These are phyloP conservation scores for Drymodes brunneopygia DNA, from an alignment of 2,113 vertebrate genomes.

Conservation along the genomic window DNA sequence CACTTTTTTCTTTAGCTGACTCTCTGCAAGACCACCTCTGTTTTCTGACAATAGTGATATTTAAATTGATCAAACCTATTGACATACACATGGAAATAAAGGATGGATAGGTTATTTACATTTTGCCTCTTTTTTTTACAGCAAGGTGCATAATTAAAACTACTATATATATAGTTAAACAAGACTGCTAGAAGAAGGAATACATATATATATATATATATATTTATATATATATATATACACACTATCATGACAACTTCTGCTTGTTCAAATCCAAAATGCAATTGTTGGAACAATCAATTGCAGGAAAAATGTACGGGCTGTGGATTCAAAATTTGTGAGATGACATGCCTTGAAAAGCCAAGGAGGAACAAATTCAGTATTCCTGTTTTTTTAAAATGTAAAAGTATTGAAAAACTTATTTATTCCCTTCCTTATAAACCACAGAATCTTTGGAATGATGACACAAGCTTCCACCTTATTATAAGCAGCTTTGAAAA, in stretches of 20 bases:
- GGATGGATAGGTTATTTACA: background rate
- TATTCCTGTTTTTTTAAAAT: background rate
- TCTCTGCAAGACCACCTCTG: background rate
- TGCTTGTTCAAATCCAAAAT: background rate
- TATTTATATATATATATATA: rapidly evolving
- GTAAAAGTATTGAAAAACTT: background rate
- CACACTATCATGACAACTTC: background rate
- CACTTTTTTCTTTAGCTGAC: background rate
- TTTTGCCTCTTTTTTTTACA: background rate
- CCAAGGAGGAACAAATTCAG: background rate
- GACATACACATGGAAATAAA: background rate
- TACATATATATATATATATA: background rate
- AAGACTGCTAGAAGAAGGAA: background rate
- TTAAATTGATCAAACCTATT: background rate
- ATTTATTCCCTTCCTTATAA: background rate
- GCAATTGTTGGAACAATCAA: background rate
- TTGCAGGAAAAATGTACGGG: background rate
- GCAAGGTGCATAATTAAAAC: background rate
- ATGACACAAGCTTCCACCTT: background rate
- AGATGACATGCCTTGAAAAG: background rate
- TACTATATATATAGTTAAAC: background rate
- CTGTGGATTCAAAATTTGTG: background rate
- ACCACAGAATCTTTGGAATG: background rate
- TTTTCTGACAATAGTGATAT: background rate
- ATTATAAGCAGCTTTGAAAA: background rate